These are phyloP conservation scores for Machaerirhynchus nigripectus DNA, from an alignment of 2,113 vertebrate genomes.

Conservation along the genomic window DNA sequence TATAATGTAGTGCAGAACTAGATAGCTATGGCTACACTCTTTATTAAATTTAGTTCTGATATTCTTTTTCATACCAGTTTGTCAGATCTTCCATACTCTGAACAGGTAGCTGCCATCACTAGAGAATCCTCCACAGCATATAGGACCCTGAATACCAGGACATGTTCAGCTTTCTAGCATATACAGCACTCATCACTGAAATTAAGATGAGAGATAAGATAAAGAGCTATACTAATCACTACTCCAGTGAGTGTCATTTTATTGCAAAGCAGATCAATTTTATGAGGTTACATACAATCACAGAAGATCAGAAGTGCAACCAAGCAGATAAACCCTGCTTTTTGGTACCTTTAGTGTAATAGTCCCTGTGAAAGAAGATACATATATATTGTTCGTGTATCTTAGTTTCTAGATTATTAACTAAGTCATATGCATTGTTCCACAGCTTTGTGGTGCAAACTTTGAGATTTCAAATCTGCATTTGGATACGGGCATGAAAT, in stretches of 20 bases:
- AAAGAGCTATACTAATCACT: not conserved
- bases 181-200: not conserved
- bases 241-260: not conserved
- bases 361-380: not conserved
- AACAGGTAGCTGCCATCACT: not conserved
- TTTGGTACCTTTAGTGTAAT: not conserved
- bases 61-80: not conserved
- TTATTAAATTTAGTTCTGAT: not conserved
- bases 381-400: fast-evolving
- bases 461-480: not conserved
- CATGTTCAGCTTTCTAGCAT: not conserved
- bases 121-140: not conserved
- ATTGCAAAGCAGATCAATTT: not conserved
- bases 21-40: not conserved
- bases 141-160: no score
- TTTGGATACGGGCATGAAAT: not conserved
- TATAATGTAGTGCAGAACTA: not conserved
- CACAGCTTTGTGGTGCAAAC: not conserved
- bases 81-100: not conserved
- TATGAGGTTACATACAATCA: not conserved
- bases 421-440: not conserved
- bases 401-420: not conserved
- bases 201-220: not conserved
- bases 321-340: not conserved
- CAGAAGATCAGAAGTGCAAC: not conserved